Base-by-base conservation (phyloP, 2,888 invertebrate genomes). In the Diploptera punctata region DNA sequence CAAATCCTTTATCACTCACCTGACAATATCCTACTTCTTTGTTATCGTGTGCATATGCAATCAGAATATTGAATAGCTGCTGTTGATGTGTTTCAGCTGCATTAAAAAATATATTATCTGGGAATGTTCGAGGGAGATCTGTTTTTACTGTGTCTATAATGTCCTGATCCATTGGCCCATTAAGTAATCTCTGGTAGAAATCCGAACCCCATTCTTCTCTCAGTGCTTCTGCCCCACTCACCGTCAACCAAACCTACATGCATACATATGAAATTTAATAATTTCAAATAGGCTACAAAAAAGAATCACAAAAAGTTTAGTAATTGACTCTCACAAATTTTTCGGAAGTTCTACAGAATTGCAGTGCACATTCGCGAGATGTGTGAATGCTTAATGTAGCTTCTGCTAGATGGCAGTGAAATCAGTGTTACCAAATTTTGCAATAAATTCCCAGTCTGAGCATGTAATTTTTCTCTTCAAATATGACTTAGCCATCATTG, bases 101-200 rank as follows among this genome's bases (percentile, higher is more conserved):
- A 76, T 91, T 90, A 81, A 98, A 98, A 83, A 92, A 94, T 77
- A 97, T 94, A 83, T 98, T 98, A 81, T 97, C 97, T 70, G 97
- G 97, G 85, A 97, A 98, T 74, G 97, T 98, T 76, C 98, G 87
- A 75, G 95, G 96, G 78, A 97, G 85, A 86, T 97, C 97, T 75
- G 94, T 93, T 83, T 91, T 90, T 70, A 97, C 95, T 73, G 91
- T 87, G 79, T 97, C 95, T 69, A 91, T 89, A 29, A 93, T 84
- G 78, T 87, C 89, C 78, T 90, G 88, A 78, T 93, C 91, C 81
- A 89, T 90, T 29, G 91, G 88, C 68, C 88, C 87, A 77, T 88
- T 87, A 75, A 93, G 83, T 78, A 96, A 85, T 79, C 89, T 78
- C 29, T 78, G 78, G 77, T 85, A 87, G n/a, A 83, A 78, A 71